A percentile compares a stretch with the other conserved stretches of the same genome.
These are phyloP conservation scores for Equus quagga DNA, from an alignment of 2,113 vertebrate genomes.

Conservation along the genomic window DNA sequence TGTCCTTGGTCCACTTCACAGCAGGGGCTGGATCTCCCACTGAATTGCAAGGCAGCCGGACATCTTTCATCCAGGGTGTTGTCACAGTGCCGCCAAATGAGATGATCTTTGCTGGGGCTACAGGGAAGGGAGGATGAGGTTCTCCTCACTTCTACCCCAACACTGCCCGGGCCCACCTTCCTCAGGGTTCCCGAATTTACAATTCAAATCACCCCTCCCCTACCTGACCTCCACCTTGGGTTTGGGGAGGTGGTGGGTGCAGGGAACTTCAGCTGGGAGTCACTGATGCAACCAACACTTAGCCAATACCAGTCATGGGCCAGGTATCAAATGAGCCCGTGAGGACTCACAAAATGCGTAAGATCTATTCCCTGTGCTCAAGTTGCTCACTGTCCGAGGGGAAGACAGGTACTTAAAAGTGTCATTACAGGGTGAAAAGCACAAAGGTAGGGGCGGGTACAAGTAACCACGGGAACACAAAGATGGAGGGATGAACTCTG, in stretches of 20 bases:
- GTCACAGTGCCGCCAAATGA: constrained; percentile 98
- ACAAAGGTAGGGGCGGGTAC: background rate
- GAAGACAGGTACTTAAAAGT: background rate
- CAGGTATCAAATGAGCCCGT: background rate
- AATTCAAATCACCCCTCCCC: background rate
- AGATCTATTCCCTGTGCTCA: too few relatives aligned
- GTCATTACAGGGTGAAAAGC: background rate
- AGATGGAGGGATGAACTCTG: background rate
- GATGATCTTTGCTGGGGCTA: constrained; percentile 98
- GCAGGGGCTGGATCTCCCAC: constrained; percentile 96
- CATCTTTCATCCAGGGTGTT: constrained; percentile 99
- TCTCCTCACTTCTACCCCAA: background rate
- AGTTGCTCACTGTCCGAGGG: background rate
- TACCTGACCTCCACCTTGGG: background rate
- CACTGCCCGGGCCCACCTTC: background rate
- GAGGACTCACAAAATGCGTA: background rate
- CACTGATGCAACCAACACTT: too few relatives aligned
- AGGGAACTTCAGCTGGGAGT: background rate
- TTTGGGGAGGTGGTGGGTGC: background rate
- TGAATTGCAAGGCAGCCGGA: constrained; percentile 95
- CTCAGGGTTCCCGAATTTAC: background rate
- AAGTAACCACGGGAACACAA: background rate
- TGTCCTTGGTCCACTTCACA: constrained; percentile 99
- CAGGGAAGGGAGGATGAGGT: constrained; percentile 4
- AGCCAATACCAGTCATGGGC: background rate